Evolutionary conservation across 2,797 vertebrate genomes (phyloP), one percentile per base, ranked within the genome.

Genomic region (Trematomus bernacchii): DNA sequence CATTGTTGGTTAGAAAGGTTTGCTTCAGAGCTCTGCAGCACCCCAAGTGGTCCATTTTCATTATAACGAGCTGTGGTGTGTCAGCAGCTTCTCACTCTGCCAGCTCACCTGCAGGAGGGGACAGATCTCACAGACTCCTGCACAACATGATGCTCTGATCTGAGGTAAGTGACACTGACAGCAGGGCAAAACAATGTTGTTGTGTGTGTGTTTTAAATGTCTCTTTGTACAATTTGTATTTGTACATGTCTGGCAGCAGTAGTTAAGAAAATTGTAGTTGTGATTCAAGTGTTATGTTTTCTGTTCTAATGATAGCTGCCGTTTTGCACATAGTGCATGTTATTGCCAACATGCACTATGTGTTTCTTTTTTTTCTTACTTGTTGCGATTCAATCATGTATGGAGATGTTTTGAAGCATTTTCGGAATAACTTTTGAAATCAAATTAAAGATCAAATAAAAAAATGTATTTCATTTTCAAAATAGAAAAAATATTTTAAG

Each of bases 41-140:
- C 85, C 80, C 64, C 85, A 12, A 16, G 78, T 44, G 90, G 84
- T 18, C 3, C 2, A 0, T 4, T 1, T 0, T 13, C 10, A 7
- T 46, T 8, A 48, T 21, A 57, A 57, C 42, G 0, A 40, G 61
- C n/a, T 18, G 27, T 51, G 66, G 66, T n/a, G 62, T 62, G 65
- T 9, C 66, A 53, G 65, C 65, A 43, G 73, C 64, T 40, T 59
- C 16, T 71, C 77, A 71, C 62, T 84, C 46, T 23, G 62, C 48
- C 48, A 44, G 65, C 23, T 55, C 66, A 82, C 81, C 87, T 76
- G 79, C 76, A 21, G 69, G 51, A 79, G 69, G 69, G 57, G 30
- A 58, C 60, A 63, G 23, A 63, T 50, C 74, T 60, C 15, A 13
- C 47, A 43, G 10, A 14, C 77, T 82, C 15, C 68, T 58, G 69